Evolutionary conservation across 2,113 vertebrate species (phyloP), one percentile per base, ranked within the genome.

Genomic region (Nibea albiflora): DNA sequence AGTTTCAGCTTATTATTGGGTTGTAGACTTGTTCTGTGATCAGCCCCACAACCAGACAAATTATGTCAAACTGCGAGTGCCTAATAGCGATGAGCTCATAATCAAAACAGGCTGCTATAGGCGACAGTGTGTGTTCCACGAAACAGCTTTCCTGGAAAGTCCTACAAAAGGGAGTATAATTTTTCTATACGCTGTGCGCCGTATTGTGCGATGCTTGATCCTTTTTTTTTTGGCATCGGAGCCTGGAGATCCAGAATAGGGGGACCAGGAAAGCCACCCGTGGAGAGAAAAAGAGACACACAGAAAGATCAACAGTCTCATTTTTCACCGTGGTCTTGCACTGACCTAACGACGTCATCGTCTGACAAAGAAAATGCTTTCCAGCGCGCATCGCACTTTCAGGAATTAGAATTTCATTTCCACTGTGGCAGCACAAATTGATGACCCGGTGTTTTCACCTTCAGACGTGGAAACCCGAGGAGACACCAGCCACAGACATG

Each of bases 401-500:
- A 70, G 44, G 57, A 67, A 81, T 90, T 87, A 85, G 58, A 79
- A 78, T 85, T 81, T 76, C 0, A 84, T 88, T 91, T 80, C 77
- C 69, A 84, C 57, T 47, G 62, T 68, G 69, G 81, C 73, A 28
- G 4, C 52, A 54, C 61, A 68, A 70, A 73, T 49, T 15, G 11
- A 60, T 74, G 74, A 86, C 78, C 76, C 24, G 54, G 44, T 81
- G 61, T 79, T 76, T 62, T 83, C 49, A 78, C 49, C 22, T 66
- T 80, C 67, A 85, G 77, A 90, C 58, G 20, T 65, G 68, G 88
- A 88, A 85, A 88, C 69, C 65, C 2, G 68, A 85, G 84, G 53
- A 71, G 71, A 66, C 77, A 65, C 58, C 54, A 44, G 73, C 85
- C 88, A 66, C 89, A 88, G 89, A 85, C 88, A 89, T 86, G 89